Percentiles rank a stretch among this genome's conserved stretches.
phyloP scores from a whole-genome alignment of 2,797 vertebrate species.

The Eulemur rubriventer region DNA sequence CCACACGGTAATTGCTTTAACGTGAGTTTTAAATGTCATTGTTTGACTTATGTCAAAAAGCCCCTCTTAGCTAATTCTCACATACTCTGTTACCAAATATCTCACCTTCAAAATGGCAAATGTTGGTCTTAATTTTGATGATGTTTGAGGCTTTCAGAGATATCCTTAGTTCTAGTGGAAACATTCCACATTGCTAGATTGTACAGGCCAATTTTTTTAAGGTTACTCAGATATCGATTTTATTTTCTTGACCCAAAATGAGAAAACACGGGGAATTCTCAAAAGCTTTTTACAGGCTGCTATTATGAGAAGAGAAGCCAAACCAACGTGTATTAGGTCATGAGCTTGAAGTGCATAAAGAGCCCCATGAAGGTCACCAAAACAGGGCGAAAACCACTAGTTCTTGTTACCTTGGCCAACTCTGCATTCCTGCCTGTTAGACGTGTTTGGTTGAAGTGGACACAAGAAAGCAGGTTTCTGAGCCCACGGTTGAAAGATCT shows the following conservation, averaged over 20 bases:
- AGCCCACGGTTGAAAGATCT: constrained; percentile 60
- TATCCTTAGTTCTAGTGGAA: neutral
- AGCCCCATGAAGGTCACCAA: constrained; percentile 84
- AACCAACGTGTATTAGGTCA: constrained; percentile 86
- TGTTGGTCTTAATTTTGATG: neutral
- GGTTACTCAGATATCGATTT: constrained; percentile 85
- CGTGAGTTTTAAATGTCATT: constrained; percentile 75
- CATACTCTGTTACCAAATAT: neutral
- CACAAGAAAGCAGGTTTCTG: neutral
- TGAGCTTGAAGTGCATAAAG: constrained; percentile 86
- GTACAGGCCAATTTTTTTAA: constrained; percentile 12
- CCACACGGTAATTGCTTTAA: constrained; percentile 71
- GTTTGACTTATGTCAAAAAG: constrained; percentile 70
- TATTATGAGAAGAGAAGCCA: constrained; percentile 85
- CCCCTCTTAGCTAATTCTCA: constrained; percentile 53
- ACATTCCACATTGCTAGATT: neutral
- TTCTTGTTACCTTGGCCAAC: constrained; percentile 80
- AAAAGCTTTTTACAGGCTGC: constrained; percentile 87
- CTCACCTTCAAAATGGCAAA: constrained; percentile 15
- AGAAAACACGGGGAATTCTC: constrained; percentile 87
- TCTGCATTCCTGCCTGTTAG: constrained; percentile 82
- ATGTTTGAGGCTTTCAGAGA: constrained; percentile 13
- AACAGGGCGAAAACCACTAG: constrained; percentile 83
- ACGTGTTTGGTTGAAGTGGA: constrained; percentile 72
- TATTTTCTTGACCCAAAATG: constrained; percentile 86